Conservation (phyloP, 2,888 invertebrate species). For the Cryptus viduatorius region DNA sequence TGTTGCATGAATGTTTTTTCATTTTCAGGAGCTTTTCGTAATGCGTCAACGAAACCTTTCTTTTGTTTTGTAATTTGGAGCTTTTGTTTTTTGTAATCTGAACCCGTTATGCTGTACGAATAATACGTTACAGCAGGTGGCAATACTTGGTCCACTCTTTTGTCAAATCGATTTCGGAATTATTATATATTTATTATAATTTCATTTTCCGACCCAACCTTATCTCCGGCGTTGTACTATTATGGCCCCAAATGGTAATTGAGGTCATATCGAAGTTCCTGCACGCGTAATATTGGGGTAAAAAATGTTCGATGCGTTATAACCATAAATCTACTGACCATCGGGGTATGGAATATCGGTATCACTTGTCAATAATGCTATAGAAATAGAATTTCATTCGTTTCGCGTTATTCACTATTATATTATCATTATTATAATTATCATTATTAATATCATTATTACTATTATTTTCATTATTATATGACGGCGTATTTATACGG, state of each 20-base stretch:
- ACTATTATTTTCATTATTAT: slow-evolving; percentile 30
- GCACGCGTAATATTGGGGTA: slow-evolving; percentile 37
- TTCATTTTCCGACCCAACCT: slow-evolving; percentile 16
- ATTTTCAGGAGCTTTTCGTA: background rate
- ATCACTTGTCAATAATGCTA: slow-evolving; percentile 50
- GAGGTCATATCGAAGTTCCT: slow-evolving; percentile 20
- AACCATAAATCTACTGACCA: slow-evolving; percentile 55
- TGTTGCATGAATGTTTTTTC: background rate
- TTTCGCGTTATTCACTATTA: slow-evolving; percentile 38
- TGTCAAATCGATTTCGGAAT: slow-evolving; percentile 1
- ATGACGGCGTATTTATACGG: slow-evolving; percentile 3
- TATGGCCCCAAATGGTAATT: slow-evolving; percentile 20
- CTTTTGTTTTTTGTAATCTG: background rate
- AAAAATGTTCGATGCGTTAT: slow-evolving; percentile 41
- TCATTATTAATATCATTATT: slow-evolving; percentile 36
- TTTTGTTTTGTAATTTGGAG: no score
- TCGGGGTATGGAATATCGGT: slow-evolving; percentile 43
- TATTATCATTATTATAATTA: slow-evolving; percentile 22
- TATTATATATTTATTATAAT: background rate
- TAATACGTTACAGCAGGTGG: background rate
- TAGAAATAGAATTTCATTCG: slow-evolving; percentile 51
- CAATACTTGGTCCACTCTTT: background rate
- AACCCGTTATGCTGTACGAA: background rate
- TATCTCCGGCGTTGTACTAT: background rate
- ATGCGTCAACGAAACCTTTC: background rate